Percentiles rank a stretch among this genome's conserved stretches.
These are phyloP conservation scores for Scelioninae gen. 1 DNA, from an alignment of 2,888 invertebrate genomes.

Conservation along the genomic window DNA sequence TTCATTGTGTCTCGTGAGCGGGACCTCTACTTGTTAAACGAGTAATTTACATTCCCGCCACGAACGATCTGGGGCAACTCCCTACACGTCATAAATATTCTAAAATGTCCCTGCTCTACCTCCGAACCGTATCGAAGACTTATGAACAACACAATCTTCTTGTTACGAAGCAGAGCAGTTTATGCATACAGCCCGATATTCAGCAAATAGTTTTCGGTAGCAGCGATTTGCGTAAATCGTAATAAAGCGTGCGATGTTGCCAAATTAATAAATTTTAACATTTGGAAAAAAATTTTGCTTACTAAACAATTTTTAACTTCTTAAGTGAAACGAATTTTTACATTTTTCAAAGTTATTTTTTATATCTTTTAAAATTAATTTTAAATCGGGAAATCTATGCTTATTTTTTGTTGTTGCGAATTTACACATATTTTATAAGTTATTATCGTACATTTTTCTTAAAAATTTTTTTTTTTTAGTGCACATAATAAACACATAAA, in stretches of 20 bases:
- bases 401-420: no score
- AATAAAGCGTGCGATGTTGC: background rate
- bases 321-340: no score
- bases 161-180: slow-evolving; percentile 48
- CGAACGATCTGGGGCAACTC: slow-evolving; percentile 70
- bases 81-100: slow-evolving; percentile 72
- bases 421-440: no score
- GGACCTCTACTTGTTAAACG: slow-evolving; percentile 72
- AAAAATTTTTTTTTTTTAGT: no score
- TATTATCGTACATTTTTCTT: no score
- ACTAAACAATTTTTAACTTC: no score
- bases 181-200: slow-evolving; percentile 36
- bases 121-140: slow-evolving; percentile 62
- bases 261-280: slow-evolving; percentile 40
- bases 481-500: background rate
- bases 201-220: slow-evolving; percentile 34
- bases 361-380: no score
- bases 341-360: no score
- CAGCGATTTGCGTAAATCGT: background rate
- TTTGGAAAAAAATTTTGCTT: no score
- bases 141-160: slow-evolving; percentile 65
- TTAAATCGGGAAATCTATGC: no score
- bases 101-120: slow-evolving; percentile 62
- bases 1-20: slow-evolving; percentile 69
- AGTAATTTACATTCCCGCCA: slow-evolving; percentile 72